These are phyloP conservation scores for Callosobruchus maculatus DNA, from an alignment of 2,888 invertebrate genomes.

Conservation along the genomic window DNA sequence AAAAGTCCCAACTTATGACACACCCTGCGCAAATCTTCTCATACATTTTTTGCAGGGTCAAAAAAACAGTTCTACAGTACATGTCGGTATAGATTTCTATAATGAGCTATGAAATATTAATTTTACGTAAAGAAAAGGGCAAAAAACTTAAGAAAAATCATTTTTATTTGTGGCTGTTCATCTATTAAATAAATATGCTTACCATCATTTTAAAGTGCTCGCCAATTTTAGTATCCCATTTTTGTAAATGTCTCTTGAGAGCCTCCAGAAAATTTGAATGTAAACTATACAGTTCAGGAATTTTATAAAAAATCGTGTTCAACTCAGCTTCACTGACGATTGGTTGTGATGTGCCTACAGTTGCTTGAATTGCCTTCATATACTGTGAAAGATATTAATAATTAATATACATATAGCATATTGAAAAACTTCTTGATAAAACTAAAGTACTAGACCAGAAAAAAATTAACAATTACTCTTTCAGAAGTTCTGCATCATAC, in stretches of 20 bases:
- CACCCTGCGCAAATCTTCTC: too few relatives aligned
- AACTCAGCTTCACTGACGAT: conserved; percentile 87
- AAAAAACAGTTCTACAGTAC: too few relatives aligned
- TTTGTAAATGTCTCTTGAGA: conserved; percentile 64
- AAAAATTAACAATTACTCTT: too few relatives aligned
- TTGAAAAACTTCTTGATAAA: too few relatives aligned
- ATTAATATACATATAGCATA: conserved; percentile 1
- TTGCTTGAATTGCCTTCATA: conserved; percentile 87
- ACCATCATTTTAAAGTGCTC: conserved; percentile 83
- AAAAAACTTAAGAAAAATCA: too few relatives aligned
- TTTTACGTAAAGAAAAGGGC: too few relatives aligned
- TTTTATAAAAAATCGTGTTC: conserved; percentile 88
- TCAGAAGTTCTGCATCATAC: too few relatives aligned
- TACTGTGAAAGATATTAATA: conserved; percentile 58
- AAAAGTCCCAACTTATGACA: too few relatives aligned
- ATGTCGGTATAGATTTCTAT: too few relatives aligned
- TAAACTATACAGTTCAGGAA: conserved; percentile 79
- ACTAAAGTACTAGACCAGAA: too few relatives aligned
- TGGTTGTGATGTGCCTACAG: conserved; percentile 82
- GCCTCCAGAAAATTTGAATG: conserved; percentile 81
- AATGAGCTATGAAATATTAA: too few relatives aligned
- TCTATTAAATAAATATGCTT: conserved; percentile 29
- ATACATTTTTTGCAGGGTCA: too few relatives aligned
- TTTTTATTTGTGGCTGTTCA: background rate
- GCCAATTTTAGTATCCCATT: conserved; percentile 78